These are phyloP conservation scores for Cercopithecus mona DNA, from an alignment of 2,113 vertebrate species.

Conservation along the genomic window DNA sequence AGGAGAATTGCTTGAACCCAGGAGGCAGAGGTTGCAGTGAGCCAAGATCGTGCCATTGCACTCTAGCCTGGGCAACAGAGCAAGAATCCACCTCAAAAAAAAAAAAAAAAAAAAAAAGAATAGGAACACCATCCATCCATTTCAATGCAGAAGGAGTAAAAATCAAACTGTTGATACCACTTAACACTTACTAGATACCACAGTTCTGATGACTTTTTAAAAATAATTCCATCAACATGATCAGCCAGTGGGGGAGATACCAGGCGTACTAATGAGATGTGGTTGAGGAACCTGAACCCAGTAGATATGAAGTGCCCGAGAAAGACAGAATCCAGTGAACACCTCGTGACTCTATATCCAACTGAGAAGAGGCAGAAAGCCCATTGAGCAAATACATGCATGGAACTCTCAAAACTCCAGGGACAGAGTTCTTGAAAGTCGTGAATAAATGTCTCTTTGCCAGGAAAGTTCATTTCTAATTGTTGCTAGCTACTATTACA, in stretches of 20 bases:
- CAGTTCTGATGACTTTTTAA: not conserved
- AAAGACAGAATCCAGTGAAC: not conserved
- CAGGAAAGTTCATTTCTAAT: not conserved
- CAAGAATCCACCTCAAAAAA: accelerated
- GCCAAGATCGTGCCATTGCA: not conserved
- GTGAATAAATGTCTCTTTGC: not conserved
- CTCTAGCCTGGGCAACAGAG: not conserved
- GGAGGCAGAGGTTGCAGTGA: not conserved
- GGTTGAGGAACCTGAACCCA: not conserved
- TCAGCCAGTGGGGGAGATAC: not conserved
- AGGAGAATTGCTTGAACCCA: not conserved
- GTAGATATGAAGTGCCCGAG: not conserved
- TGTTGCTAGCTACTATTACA: not conserved
- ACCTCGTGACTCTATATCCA: not conserved
- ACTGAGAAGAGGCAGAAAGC: not conserved
- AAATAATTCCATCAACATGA: not conserved
- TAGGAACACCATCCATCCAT: not conserved
- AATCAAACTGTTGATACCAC: not conserved
- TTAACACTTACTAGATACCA: not conserved
- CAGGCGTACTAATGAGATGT: not conserved
- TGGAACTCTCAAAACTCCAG: not conserved
- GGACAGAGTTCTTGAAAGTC: not conserved
- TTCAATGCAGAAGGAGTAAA: not conserved
- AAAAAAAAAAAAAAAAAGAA: not conserved
- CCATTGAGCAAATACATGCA: not conserved